These are phyloP conservation scores for Hetaerina americana DNA, from an alignment of 1,140 invertebrate genomes.

Conservation along the genomic window DNA sequence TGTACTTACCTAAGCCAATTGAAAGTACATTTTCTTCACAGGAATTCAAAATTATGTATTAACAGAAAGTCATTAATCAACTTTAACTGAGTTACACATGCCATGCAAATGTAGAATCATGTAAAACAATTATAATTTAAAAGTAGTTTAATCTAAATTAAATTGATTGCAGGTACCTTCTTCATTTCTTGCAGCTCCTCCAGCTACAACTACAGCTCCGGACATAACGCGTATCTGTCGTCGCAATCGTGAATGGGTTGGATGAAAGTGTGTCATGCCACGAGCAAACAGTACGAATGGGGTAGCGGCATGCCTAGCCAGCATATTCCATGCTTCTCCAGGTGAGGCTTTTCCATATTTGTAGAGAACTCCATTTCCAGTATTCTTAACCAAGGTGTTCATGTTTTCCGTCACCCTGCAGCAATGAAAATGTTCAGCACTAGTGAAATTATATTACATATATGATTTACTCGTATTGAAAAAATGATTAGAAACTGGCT, in stretches of 20 bases:
- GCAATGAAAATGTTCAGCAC: no score
- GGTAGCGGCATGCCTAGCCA: conserved; percentile 17
- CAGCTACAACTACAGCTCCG: conserved; percentile 15
- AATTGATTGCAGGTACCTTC: conserved; percentile 22
- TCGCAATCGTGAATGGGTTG: conserved; percentile 18
- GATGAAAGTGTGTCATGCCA: conserved; percentile 18
- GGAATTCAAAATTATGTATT: no score
- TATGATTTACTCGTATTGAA: no score
- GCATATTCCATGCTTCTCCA: conserved; percentile 18
- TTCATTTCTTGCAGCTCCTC: conserved; percentile 20
- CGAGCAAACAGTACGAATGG: conserved; percentile 22
- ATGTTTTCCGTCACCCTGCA: not conserved
- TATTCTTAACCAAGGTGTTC: not conserved
- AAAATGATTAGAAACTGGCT: no score
- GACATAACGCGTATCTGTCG: conserved; percentile 21
- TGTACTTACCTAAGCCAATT: no score
- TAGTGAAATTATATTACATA: no score
- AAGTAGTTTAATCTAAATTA: no score
- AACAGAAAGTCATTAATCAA: no score
- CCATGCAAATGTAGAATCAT: no score
- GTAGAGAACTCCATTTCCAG: not conserved
- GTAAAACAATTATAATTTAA: no score
- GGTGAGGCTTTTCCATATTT: not conserved
- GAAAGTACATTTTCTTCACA: no score
- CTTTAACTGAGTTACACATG: no score